Evolutionary conservation across 2,888 invertebrate species (phyloP), one percentile per base, ranked within the genome.

Genomic region (Drosophila algonquin): DNA sequence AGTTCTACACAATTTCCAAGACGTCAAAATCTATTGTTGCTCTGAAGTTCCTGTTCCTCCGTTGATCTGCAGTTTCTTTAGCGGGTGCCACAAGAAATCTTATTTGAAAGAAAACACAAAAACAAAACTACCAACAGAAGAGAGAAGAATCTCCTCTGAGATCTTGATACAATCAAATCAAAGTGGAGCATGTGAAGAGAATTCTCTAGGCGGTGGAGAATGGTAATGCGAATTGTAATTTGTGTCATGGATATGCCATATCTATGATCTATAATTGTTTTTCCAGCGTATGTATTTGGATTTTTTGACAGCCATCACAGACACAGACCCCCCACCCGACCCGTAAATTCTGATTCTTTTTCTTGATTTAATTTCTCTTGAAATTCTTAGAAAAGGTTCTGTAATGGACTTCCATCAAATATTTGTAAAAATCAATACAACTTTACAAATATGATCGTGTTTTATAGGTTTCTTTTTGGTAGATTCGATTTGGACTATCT

Each of bases 1-100:
- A 73, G 52, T 65, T 83, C 76, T 54, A 53, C 70, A 75, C 79
- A 81, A 81, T 84, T 74, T 70, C 54, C 64, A 54, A 69, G 80
- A 74, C 83, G 52, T 77, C 59, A 63, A 63, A 69, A 72, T 76
- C 76, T 76, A 76, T 75, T 75, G 65, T 75, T 54, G 48, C 45
- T 82, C 72, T 53, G 40, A 2, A 12, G 35, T 12, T 35, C 12
- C 12, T 35, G 4, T 35, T 35, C 12, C 5, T 12, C 35, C 0
- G 40, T 14, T 40, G 40, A 14, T 40, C 40, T 63, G 55, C 35
- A 73, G 80, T 59, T 64, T 57, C 63, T 69, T 57, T 58, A 14
- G 67, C 67, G 70, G 58, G 69, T 68, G 16, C 44, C 51, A 50
- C 32, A 51, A 24, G 63, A 63, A 51, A 63, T 44, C 50, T 63